A percentile compares a stretch with the other conserved stretches of the same genome.
phyloP scores from a whole-genome alignment of 2,113 vertebrate genomes.

The Sturnira hondurensis region DNA sequence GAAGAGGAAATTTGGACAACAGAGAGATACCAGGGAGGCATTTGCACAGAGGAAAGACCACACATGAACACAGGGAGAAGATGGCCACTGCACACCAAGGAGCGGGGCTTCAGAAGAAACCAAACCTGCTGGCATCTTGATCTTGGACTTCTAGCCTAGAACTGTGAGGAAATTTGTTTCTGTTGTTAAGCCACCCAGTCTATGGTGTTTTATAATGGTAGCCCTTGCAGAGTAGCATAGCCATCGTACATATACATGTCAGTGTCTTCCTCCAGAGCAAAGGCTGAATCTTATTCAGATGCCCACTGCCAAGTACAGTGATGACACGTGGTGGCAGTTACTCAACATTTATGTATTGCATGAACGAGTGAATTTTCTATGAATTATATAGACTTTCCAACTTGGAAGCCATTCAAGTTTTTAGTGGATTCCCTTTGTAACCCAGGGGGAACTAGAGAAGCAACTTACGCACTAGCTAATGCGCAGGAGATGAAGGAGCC shows the following conservation, averaged over 20 bases:
- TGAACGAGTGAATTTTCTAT: not conserved
- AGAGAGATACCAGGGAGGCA: not conserved
- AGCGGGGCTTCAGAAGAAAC: not conserved
- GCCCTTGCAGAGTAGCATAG: not conserved
- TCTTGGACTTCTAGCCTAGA: not conserved
- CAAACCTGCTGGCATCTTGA: not conserved
- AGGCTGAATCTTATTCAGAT: not conserved
- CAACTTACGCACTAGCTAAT: not conserved
- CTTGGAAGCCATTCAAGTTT: not conserved
- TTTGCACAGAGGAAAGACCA: not conserved
- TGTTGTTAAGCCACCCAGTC: not conserved
- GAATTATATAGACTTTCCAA: not conserved
- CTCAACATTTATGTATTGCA: not conserved
- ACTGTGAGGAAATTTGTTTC: not conserved
- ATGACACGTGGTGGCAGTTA: not conserved
- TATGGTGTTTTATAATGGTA: not conserved
- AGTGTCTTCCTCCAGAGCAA: not conserved
- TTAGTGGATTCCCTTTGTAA: not conserved
- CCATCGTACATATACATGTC: not conserved
- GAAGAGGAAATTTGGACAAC: not conserved
- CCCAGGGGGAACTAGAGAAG: not conserved
- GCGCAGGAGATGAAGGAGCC: not conserved
- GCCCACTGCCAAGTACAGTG: not conserved
- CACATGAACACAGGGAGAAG: not conserved
- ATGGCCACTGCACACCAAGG: not conserved